Percentiles rank a stretch among this genome's conserved stretches.
These are phyloP conservation scores for Otolemur crassicaudatus DNA, from an alignment of 2,797 vertebrate species.

Conservation along the genomic window DNA sequence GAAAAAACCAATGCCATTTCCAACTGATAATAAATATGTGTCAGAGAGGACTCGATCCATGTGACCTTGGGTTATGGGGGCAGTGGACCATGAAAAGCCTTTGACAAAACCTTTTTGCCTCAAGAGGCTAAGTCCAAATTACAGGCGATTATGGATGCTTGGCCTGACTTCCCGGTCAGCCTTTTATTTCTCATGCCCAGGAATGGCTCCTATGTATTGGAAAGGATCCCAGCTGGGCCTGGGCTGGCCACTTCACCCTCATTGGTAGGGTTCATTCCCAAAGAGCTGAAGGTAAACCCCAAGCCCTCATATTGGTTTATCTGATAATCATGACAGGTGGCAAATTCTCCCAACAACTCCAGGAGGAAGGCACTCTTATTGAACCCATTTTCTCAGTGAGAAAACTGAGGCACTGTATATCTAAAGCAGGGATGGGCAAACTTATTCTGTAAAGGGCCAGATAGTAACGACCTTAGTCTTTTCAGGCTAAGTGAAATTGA, in stretches of 20 bases:
- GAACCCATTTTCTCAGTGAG: background rate
- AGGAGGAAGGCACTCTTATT: background rate
- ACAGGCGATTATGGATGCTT: conserved; percentile 39
- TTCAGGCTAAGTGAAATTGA: no score
- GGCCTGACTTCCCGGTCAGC: background rate
- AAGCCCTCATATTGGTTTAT: background rate
- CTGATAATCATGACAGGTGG: accelerated
- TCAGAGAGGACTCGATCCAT: conserved; percentile 72
- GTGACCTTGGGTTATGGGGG: conserved; percentile 79
- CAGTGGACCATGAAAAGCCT: conserved; percentile 75
- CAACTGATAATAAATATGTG: conserved; percentile 76
- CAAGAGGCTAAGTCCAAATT: conserved; percentile 79
- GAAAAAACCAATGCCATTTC: conserved; percentile 66
- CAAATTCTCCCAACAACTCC: background rate
- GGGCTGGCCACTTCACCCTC: accelerated
- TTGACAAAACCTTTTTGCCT: conserved; percentile 80
- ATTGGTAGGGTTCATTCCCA: background rate
- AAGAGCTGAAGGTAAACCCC: background rate
- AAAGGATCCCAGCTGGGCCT: background rate
- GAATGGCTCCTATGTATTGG: background rate
- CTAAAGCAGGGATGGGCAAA: background rate
- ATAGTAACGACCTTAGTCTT: background rate
- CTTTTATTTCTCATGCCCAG: background rate
- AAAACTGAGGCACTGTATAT: accelerated
- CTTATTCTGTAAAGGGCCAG: background rate